phyloP scores from a whole-genome alignment of 2,888 invertebrate genomes.

The Ethmia dodecea region DNA sequence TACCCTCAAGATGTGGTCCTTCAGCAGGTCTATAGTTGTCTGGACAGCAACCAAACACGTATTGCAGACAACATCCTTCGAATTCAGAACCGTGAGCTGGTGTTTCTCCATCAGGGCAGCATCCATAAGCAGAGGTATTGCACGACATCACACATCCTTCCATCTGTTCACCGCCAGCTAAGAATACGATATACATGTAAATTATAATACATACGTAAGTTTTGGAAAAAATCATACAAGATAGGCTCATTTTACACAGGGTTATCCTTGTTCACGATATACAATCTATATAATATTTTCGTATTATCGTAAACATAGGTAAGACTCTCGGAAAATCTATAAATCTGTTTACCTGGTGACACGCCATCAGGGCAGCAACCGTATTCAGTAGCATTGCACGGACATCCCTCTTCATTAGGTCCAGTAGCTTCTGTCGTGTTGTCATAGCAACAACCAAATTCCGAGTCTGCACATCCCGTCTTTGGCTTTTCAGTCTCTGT shows the following conservation, averaged over 20 bases:
- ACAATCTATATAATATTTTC: too few species aligned
- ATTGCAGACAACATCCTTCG: slow-evolving; percentile 89
- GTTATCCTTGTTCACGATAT: too few species aligned
- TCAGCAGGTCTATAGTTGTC: slow-evolving; percentile 90
- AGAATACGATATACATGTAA: slow-evolving; percentile 1
- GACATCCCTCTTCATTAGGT: slow-evolving; percentile 80
- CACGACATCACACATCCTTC: slow-evolving; percentile 87
- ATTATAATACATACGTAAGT: too few species aligned
- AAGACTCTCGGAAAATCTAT: not conserved
- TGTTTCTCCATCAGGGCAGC: slow-evolving; percentile 90
- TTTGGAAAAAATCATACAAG: too few species aligned
- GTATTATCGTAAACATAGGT: too few species aligned
- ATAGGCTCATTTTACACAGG: too few species aligned
- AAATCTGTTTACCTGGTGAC: slow-evolving; percentile 69
- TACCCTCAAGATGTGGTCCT: slow-evolving; percentile 85
- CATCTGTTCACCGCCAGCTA: slow-evolving; percentile 82
- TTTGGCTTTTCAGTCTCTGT: slow-evolving; percentile 16
- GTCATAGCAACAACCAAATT: slow-evolving; percentile 88
- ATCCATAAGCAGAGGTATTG: slow-evolving; percentile 84
- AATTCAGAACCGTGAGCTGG: slow-evolving; percentile 89
- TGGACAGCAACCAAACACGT: slow-evolving; percentile 91
- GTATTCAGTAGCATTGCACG: slow-evolving; percentile 78
- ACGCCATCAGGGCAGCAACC: slow-evolving; percentile 87
- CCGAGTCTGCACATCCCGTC: slow-evolving; percentile 67
- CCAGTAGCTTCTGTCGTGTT: slow-evolving; percentile 79